Evolutionary conservation across 2,113 vertebrate genomes (phyloP).

Genomic region (Baryphthengus martii): DNA sequence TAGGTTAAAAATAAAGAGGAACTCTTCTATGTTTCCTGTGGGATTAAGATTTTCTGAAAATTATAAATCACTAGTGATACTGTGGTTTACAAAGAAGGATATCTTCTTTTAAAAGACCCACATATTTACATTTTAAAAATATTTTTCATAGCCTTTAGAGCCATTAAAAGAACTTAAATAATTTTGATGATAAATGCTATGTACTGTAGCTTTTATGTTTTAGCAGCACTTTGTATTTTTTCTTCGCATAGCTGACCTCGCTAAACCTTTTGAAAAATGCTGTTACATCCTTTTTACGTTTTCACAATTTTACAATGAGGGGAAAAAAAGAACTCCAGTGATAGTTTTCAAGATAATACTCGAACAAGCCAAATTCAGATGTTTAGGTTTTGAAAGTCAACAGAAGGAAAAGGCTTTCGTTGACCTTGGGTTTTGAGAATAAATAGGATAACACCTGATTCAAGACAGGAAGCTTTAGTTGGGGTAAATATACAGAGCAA

Average conservation of each 20-base stretch:
- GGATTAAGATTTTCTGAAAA: constrained; percentile 63
- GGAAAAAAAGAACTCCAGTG: constrained; percentile 44
- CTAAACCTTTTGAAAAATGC: constrained; percentile 53
- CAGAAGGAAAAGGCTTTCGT: constrained; percentile 35
- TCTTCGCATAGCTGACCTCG: not conserved
- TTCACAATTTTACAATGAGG: constrained; percentile 29
- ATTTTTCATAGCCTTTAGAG: constrained; percentile 26
- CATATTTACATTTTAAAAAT: constrained; percentile 59
- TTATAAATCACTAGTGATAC: constrained; percentile 59
- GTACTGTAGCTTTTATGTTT: constrained; percentile 14
- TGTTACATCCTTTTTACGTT: constrained; percentile 36
- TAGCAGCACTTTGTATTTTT: constrained; percentile 23
- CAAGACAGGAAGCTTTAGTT: constrained; percentile 29
- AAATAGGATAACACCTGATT: constrained; percentile 60
- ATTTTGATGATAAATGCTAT: constrained; percentile 50
- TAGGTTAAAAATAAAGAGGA: constrained; percentile 67
- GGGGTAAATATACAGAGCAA: constrained; percentile 17
- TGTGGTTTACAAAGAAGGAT: constrained; percentile 52
- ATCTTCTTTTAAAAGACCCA: constrained; percentile 20
- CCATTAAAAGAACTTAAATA: constrained; percentile 47
- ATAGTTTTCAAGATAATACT: constrained; percentile 20
- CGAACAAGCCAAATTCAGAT: not conserved
- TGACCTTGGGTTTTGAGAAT: constrained; percentile 63
- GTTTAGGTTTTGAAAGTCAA: constrained; percentile 61
- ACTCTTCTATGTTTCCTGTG: constrained; percentile 58